Evolutionary conservation across 2,797 vertebrate species (phyloP).

Genomic region (Discoglossus pictus): DNA sequence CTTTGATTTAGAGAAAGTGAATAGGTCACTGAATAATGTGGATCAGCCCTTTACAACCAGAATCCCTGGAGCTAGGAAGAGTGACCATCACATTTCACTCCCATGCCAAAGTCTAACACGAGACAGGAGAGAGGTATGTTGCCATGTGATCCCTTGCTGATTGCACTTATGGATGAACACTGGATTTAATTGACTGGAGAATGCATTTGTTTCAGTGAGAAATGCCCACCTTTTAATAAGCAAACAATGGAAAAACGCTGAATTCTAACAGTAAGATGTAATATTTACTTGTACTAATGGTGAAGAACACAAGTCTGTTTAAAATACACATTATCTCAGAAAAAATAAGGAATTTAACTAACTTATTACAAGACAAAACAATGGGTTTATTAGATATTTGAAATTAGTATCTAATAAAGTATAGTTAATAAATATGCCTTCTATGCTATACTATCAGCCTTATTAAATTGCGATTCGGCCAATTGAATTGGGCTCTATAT

Average conservation of each 20-base stretch:
- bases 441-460: no score
- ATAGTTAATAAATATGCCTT: no score
- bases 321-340: no score
- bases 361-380: no score
- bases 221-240: conserved; percentile 23
- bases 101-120: conserved; percentile 5
- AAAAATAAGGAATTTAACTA: no score
- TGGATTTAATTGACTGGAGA: background rate
- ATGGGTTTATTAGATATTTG: no score
- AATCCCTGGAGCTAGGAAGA: conserved; percentile 37
- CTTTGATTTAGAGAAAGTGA: conserved; percentile 38
- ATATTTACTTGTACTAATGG: conserved; percentile 13
- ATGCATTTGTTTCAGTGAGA: conserved; percentile 26
- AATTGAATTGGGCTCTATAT: no score
- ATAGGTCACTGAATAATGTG: conserved; percentile 44
- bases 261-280: conserved; percentile 6
- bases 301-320: no score
- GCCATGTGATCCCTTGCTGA: conserved; percentile 45
- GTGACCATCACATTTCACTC: conserved; percentile 42
- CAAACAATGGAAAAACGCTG: background rate
- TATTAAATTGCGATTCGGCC: no score
- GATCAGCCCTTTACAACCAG: conserved; percentile 23
- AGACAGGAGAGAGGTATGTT: conserved; percentile 30
- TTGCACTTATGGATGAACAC: background rate
- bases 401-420: no score